Evolutionary conservation across 1,140 invertebrate species (phyloP).

Genomic region (Mya arenaria): DNA sequence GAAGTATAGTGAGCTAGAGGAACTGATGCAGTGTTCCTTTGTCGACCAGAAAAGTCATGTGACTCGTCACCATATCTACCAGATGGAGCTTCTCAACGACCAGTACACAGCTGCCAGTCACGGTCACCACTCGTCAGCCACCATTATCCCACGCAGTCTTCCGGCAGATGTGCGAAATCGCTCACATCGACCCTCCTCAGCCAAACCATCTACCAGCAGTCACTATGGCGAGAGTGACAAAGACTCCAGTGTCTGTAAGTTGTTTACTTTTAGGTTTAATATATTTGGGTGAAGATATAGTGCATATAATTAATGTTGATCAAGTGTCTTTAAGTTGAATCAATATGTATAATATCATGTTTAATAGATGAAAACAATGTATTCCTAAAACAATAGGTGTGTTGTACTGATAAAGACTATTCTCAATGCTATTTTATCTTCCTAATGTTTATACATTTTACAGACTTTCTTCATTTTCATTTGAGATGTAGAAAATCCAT

Average conservation of each 20-base stretch:
- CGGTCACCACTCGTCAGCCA: slow-evolving; percentile 37
- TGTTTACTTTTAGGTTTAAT: not conserved
- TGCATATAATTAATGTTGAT: no score
- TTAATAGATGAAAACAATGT: no score
- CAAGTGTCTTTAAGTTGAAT: no score
- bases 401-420: no score
- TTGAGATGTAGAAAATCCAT: no score
- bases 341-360: no score
- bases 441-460: no score
- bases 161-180: slow-evolving; percentile 41
- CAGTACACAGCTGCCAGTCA: slow-evolving; percentile 54
- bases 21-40: slow-evolving; percentile 45
- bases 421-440: no score
- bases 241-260: slow-evolving; percentile 19
- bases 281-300: no score
- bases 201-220: not conserved
- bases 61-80: slow-evolving; percentile 54
- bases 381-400: no score
- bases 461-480: no score
- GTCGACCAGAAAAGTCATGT: slow-evolving; percentile 49
- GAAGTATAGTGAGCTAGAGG: slow-evolving; percentile 56
- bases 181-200: slow-evolving; percentile 24
- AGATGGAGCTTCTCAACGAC: slow-evolving; percentile 57
- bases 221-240: not conserved
- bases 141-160: slow-evolving; percentile 47